Conservation (phyloP, 2,113 vertebrate genomes). For the Geococcyx californianus region DNA sequence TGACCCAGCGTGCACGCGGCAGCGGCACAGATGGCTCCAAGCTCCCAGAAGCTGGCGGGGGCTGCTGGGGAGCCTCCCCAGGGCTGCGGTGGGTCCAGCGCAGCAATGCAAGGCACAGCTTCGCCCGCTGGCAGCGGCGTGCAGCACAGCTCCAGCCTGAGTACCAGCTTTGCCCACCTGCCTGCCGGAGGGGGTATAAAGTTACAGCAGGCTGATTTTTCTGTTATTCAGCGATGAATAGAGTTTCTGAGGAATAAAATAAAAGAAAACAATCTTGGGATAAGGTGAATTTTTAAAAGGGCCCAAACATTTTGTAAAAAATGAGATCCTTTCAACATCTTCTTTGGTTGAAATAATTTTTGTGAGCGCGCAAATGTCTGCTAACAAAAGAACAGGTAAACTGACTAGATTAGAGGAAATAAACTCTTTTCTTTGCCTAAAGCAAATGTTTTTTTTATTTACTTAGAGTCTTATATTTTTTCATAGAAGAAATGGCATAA, state of each 20-base stretch:
- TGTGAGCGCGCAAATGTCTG: background rate
- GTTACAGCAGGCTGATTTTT: background rate
- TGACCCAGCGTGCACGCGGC: background rate
- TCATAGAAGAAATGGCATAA: background rate
- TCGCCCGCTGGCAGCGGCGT: background rate
- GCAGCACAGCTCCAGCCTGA: background rate
- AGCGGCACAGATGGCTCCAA: background rate
- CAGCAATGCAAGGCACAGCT: background rate
- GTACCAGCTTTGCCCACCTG: background rate
- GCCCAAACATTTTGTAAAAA: too few species aligned
- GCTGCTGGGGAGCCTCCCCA: background rate
- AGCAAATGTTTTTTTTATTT: background rate
- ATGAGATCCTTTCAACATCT: background rate
- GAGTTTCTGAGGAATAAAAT: background rate
- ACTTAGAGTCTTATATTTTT: background rate
- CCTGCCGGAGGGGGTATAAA: background rate
- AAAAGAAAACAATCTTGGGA: background rate
- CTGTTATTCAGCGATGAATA: background rate
- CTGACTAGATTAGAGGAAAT: background rate
- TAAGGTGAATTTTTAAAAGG: background rate
- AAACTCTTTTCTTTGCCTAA: background rate
- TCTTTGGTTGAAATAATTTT: background rate
- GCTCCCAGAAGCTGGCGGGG: background rate
- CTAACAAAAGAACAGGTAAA: background rate
- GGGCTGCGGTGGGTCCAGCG: background rate